These are phyloP conservation scores for Lacerta bilineata DNA, from an alignment of 2,797 vertebrate species.

Conservation along the genomic window DNA sequence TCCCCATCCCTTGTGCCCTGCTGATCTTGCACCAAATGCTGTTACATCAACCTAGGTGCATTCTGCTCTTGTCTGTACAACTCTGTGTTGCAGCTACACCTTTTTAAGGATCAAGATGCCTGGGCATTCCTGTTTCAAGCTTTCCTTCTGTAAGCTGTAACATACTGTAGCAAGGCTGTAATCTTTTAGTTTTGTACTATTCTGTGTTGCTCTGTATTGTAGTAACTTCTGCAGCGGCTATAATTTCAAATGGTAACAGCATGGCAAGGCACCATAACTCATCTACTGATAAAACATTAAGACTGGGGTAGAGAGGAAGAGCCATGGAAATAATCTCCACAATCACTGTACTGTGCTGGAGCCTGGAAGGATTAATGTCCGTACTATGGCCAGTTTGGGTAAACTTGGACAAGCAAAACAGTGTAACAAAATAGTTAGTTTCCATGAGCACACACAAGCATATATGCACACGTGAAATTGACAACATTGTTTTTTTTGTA, in stretches of 20 bases:
- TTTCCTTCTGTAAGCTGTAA: neutral
- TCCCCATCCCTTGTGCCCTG: neutral
- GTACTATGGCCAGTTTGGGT: neutral
- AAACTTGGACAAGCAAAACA: neutral
- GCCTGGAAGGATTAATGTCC: constrained; percentile 8
- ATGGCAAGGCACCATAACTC: constrained; percentile 15
- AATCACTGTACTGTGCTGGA: constrained; percentile 7
- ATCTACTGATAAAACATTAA: constrained; percentile 27
- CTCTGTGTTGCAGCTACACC: neutral
- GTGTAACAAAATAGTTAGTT: too few species aligned
- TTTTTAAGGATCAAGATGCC: neutral
- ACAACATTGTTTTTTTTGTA: neutral
- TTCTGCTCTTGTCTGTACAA: neutral
- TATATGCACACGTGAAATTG: neutral
- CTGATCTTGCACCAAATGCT: neutral
- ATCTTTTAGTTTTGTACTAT: constrained; percentile 8
- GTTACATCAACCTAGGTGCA: neutral
- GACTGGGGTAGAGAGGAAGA: neutral
- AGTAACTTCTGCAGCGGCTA: neutral
- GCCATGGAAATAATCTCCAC: constrained; percentile 27
- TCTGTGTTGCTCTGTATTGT: neutral
- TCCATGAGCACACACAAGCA: neutral
- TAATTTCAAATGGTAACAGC: constrained; percentile 26
- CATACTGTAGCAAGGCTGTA: neutral
- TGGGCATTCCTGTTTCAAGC: neutral